Conservation (phyloP, 2,888 invertebrate genomes). For the Polyommatus iphigenia region DNA sequence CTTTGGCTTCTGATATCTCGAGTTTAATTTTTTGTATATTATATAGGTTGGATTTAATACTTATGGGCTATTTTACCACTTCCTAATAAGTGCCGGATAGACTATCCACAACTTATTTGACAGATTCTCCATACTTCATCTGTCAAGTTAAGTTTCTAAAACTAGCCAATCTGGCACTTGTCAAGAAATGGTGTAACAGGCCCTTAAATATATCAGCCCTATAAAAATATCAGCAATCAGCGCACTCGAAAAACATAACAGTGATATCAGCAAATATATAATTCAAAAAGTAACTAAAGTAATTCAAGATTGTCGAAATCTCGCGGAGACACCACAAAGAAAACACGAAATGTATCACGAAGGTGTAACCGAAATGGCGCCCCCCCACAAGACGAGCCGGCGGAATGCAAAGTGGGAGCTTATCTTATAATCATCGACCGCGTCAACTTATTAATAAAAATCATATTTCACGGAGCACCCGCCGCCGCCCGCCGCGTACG, state of each 20-base stretch:
- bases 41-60: background rate
- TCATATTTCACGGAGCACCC: constrained; percentile 71
- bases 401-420: constrained; percentile 79
- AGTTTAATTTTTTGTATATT: too few relatives aligned
- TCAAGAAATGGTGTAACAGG: too few relatives aligned
- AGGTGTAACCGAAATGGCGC: background rate
- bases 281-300: background rate
- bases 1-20: background rate
- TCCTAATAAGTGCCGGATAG: too few relatives aligned
- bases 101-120: too few relatives aligned
- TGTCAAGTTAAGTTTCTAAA: too few relatives aligned
- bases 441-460: constrained; percentile 81
- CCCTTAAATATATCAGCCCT: too few relatives aligned
- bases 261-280: too few relatives aligned
- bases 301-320: background rate
- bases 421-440: constrained; percentile 81
- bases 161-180: too few relatives aligned
- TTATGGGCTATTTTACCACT: too few relatives aligned
- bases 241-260: too few relatives aligned
- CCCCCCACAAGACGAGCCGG: constrained; percentile 66
- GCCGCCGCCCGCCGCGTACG: constrained; percentile 55
- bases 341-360: background rate
- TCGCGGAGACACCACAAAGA: background rate
- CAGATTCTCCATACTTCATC: too few relatives aligned
- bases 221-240: too few relatives aligned